Percentiles rank a stretch among this genome's conserved stretches.
Conservation (phyloP, 2,797 vertebrate species). For the Oryzias sinensis region DNA sequence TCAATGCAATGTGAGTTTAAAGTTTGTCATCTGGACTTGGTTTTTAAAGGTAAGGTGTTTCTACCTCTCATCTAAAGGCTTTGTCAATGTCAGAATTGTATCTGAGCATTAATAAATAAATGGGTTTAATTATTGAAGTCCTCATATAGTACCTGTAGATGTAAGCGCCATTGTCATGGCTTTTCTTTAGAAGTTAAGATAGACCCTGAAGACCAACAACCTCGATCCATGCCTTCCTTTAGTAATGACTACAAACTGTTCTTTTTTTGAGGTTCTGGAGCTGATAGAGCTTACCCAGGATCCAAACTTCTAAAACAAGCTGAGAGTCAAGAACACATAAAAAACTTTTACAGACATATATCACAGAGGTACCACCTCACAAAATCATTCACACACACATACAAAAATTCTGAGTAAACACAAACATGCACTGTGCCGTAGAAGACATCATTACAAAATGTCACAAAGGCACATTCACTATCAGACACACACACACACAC, state of each 20-base stretch:
- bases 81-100: too few species aligned
- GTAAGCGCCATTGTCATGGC: too few species aligned
- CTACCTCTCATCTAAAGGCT: too few species aligned
- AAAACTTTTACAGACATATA: slow-evolving; percentile 61
- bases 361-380: slow-evolving; percentile 70
- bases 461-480: not conserved
- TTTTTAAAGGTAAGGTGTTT: too few species aligned
- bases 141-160: too few species aligned
- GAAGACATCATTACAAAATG: not conserved
- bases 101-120: too few species aligned
- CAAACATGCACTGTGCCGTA: not conserved
- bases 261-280: slow-evolving; percentile 79
- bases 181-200: too few species aligned
- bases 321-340: slow-evolving; percentile 88
- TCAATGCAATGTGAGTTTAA: too few species aligned
- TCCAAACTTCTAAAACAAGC: slow-evolving; percentile 84
- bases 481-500: not conserved
- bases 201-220: too few species aligned
- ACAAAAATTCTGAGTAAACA: not conserved
- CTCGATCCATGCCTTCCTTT: not conserved
- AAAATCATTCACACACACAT: too few species aligned
- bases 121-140: too few species aligned
- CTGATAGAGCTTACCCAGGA: slow-evolving; percentile 79
- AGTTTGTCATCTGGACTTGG: too few species aligned
- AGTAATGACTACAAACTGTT: not conserved